phyloP scores from a whole-genome alignment of 2,113 vertebrate species.

The Onychostruthus taczanowskii region DNA sequence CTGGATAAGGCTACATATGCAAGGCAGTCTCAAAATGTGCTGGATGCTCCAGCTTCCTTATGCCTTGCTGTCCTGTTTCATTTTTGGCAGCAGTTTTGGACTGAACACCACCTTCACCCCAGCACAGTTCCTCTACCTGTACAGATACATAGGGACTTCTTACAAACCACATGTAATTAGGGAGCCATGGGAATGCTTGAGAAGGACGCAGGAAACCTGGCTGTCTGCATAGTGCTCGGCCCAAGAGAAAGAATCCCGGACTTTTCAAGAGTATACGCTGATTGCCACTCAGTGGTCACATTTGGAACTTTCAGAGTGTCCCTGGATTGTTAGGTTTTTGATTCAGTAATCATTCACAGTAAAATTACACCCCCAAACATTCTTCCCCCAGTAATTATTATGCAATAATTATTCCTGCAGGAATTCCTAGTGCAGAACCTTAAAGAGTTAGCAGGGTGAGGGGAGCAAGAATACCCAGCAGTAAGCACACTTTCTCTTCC shows the following conservation, averaged over 20 bases:
- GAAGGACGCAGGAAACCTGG: background rate
- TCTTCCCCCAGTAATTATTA: background rate
- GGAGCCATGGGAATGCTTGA: background rate
- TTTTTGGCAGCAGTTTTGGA: background rate
- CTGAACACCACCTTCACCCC: background rate
- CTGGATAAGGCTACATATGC: background rate
- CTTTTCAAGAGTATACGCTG: background rate
- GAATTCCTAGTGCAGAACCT: background rate
- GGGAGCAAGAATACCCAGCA: background rate
- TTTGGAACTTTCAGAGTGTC: background rate
- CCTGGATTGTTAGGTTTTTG: background rate
- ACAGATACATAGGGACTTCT: background rate
- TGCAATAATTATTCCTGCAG: background rate
- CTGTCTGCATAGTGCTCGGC: background rate
- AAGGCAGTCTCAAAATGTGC: background rate
- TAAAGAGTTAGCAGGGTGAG: background rate
- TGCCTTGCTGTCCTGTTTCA: background rate
- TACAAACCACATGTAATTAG: background rate
- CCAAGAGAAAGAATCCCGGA: background rate
- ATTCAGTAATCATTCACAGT: background rate
- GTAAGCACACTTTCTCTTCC: background rate
- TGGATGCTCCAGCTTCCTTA: background rate
- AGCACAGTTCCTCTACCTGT: background rate
- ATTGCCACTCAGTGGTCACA: background rate
- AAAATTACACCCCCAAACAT: background rate